Percentiles rank a stretch among this genome's conserved stretches.
These are phyloP conservation scores for Nomada goodeniana DNA, from an alignment of 2,888 invertebrate species.

Conservation along the genomic window DNA sequence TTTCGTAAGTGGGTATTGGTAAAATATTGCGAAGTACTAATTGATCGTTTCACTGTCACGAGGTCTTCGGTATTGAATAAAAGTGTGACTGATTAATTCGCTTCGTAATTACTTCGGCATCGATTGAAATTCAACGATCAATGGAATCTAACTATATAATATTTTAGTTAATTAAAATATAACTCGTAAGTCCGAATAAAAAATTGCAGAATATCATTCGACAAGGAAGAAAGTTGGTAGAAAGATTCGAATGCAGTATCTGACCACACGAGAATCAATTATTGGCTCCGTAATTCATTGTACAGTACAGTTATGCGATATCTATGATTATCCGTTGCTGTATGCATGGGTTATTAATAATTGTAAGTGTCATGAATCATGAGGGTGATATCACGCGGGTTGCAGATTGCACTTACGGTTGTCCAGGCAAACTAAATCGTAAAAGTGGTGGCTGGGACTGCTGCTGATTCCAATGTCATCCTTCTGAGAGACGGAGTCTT, in stretches of 20 bases:
- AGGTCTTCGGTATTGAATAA: too few species aligned
- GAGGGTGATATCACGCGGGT: too few species aligned
- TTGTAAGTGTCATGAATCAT: not conserved
- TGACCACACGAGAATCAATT: too few species aligned
- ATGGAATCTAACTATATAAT: too few species aligned
- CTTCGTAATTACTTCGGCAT: not conserved
- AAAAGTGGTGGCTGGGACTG: slow-evolving; percentile 94
- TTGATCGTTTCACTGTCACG: slow-evolving; percentile 37
- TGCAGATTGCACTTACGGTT: slow-evolving; percentile 90
- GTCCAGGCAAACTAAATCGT: slow-evolving; percentile 94
- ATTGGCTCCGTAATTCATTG: too few species aligned
- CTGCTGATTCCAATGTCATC: slow-evolving; percentile 94
- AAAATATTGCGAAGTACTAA: slow-evolving; percentile 48
- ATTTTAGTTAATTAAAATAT: too few species aligned
- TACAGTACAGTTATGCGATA: too few species aligned
- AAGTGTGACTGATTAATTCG: not conserved
- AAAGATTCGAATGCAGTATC: too few species aligned
- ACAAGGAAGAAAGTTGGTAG: too few species aligned
- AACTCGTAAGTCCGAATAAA: too few species aligned
- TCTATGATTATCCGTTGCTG: too few species aligned
- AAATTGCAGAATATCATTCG: too few species aligned
- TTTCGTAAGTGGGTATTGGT: slow-evolving; percentile 74
- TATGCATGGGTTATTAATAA: not conserved
- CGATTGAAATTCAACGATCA: not conserved
- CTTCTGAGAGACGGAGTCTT: slow-evolving; percentile 95